Base-by-base conservation (phyloP, 2,888 invertebrate species). In the Tenthredo distinguenda region DNA sequence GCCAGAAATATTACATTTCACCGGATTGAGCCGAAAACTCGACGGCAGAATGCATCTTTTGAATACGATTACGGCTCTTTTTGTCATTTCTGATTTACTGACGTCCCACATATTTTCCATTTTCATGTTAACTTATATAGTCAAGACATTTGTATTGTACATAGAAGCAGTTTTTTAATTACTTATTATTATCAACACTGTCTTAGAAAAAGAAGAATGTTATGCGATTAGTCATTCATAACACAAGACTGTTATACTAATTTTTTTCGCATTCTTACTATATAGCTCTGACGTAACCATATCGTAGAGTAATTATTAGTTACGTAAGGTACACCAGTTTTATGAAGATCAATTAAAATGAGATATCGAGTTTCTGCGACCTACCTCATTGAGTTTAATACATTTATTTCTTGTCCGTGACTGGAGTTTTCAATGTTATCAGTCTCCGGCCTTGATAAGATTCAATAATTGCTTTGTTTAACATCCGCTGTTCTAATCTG, bases 161-260 rank as follows among this genome's bases (percentile, higher is more conserved):
- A 55, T 7, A n/a, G 55, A 55, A 55, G n/a, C 55, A 55, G 6
- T 55, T 55, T 55, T n/a, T 55, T 18, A 55, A 55, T n/a, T 55
- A n/a, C 0, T 55, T n/a, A 55, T 55, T 7, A 55, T 55, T 1
- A 55, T 55, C 7, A 7, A n/a, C 55, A 55, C 55, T 55, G 18
- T 55, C 6, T 55, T n/a, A 55, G 2, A 55, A 55, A n/a, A 55
- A n/a, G n/a, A 55, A 55, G n/a, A 55, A 7, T n/a, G 55, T 7
- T 55, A 55, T 55, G 55, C 55, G n/a, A n/a, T 55, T 55, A n/a
- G n/a, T 55, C n/a, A n/a, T 55, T n/a, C n/a, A n/a, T 55, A 55
- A 7, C n/a, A 5, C 50, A 18, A 50, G 18, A 50, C n/a, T 50
- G n/a, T 50, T 18, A 50, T n/a, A 50, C 50, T 50, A 18, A 50